Evolutionary conservation across 64 coral and sea anemone genomes (phyloP), one percentile per base, ranked within the genome.

Genomic region (Dendronephthya gigantea): DNA sequence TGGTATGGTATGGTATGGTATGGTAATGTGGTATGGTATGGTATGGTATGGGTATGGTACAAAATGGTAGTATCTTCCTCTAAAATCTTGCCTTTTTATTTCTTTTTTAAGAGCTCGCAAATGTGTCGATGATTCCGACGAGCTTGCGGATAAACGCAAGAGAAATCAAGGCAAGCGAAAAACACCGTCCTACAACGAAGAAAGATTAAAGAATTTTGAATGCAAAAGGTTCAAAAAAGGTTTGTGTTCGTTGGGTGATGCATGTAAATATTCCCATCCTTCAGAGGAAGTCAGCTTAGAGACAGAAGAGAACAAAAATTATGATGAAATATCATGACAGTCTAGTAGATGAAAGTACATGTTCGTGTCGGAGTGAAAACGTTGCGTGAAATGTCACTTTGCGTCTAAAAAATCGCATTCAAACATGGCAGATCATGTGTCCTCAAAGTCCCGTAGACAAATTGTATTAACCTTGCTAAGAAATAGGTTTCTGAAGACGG

Each of bases 161-260:
- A 50, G 88, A 30, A 72, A 86, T 52, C 91, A 93, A 83, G 91
- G 91, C 29, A 89, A 89, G 38, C 76, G 83, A 82, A 83, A 82
- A 19, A 72, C 84, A 39, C 17, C 47, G 14, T n/a, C n/a, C n/a
- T 83, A 87, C 32, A 84, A 86, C 32, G 68, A 87, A 85, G 23
- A 59, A 17, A 82, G 50, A 4, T 88, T 88, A 9, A 92, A 92
- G 68, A 81, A 90, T 86, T 93, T 85, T 86, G 40, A 84, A 38
- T 93, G 91, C 48, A 93, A 92, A 66, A 89, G 88, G 58, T 93
- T 87, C 76, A 89, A 87, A 79, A 38, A 47, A 72, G 91, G 91
- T 28, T 68, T 86, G 70, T 93, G 91, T 87, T 58, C 82, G 7
- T 90, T 83, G 29, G 91, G 84, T 22, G 84, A 86, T 29, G 47